These are phyloP conservation scores for Amphilophus citrinellus DNA, from an alignment of 2,113 vertebrate species.

Conservation along the genomic window DNA sequence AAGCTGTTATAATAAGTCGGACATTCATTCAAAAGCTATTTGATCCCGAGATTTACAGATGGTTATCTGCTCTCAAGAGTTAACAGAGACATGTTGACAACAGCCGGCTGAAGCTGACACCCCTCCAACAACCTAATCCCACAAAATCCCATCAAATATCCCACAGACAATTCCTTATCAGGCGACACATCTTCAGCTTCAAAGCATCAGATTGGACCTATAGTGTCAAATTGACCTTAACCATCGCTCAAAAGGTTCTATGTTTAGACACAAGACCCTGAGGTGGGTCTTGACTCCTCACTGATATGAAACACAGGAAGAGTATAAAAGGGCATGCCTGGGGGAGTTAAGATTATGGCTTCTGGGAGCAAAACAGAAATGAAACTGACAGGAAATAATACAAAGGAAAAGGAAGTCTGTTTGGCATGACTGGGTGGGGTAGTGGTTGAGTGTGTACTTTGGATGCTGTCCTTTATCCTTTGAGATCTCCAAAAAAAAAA, in stretches of 20 bases:
- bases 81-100: conserved; percentile 8
- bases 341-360: conserved; percentile 32
- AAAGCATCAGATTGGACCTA: not conserved
- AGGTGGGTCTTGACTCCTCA: not conserved
- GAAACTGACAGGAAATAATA: conserved; percentile 53
- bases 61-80: not conserved
- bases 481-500: not conserved
- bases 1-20: not conserved
- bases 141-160: conserved; percentile 33
- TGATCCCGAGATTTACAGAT: not conserved
- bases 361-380: conserved; percentile 43
- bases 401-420: conserved; percentile 63
- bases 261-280: conserved; percentile 39
- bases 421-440: conserved; percentile 42
- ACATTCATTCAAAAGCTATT: conserved; percentile 6
- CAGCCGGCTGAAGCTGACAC: not conserved
- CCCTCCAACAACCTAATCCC: conserved; percentile 16
- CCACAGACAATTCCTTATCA: conserved; percentile 33
- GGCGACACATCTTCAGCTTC: not conserved
- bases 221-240: not conserved
- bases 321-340: conserved; percentile 19
- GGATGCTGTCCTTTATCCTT: conserved; percentile 22
- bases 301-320: conserved; percentile 54
- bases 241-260: conserved; percentile 25
- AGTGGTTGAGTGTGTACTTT: not conserved